Base-by-base conservation (phyloP, 2,797 vertebrate species). In the Anguilla obscura region DNA sequence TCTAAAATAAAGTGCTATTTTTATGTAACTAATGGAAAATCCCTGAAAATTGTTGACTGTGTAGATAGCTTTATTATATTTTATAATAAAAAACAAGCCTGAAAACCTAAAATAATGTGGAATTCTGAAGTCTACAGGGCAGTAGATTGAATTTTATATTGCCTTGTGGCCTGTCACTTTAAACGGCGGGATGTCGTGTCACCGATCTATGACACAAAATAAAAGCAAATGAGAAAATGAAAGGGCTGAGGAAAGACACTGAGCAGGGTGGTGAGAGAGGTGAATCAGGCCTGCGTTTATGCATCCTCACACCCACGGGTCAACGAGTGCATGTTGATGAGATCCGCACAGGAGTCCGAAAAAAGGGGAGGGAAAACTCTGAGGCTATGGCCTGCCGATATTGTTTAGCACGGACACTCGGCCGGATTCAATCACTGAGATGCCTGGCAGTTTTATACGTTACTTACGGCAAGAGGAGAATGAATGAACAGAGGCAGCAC, bases 251-350 rank as follows among this genome's bases (percentile, higher is more conserved):
- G 74, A 74, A 82, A 83, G 84, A 50, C 91, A 86, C 86, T 89
- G 4, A 27, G 85, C 85, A 86, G 87, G 88, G 91, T 93, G 91
- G 93, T 93, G 91, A 91, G 92, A 92, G 33, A 86, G 84, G 40
- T 33, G 87, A 91, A 93, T 94, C 66, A 92, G 88, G 2, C 84
- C 40, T 45, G 76, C 88, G 89, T 91, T 90, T 45, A 18, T 48
- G 86, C 90, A 86, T 87, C 74, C 87, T 88, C 80, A 58, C 86
- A 89, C 89, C 54, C 58, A 9, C 27, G 86, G 60, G 56, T 48
- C 86, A 91, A 91, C 66, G 83, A 84, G 50, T 80, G 71, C 80
- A 84, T 88, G 87, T 84, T 88, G 85, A 90, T 89, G 89, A 86
- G 12, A 85, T 54, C 30, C 54, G 88, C 76, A 40, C 60, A 82